Conservation (phyloP, 2,113 vertebrate species). For the Pterocles burchelli region DNA sequence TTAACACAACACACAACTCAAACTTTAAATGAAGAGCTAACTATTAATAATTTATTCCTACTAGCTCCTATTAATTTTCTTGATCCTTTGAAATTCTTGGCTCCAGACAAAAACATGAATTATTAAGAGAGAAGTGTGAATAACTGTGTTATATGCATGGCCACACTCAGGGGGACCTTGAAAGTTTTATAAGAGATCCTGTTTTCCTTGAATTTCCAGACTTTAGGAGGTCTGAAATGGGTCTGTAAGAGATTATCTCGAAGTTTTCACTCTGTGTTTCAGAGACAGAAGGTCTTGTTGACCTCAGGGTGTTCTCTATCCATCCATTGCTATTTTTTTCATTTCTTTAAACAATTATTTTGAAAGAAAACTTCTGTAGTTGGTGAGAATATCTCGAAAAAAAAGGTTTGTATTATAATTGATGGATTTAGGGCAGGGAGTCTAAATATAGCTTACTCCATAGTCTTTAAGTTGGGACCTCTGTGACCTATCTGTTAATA, state of each 20-base stretch:
- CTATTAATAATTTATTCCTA: neutral
- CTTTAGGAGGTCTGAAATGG: neutral
- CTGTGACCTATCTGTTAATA: conserved; percentile 50
- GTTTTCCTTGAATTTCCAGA: neutral
- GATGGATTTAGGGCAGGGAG: conserved; percentile 49
- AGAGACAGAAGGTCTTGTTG: neutral
- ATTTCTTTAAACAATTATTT: conserved; percentile 8
- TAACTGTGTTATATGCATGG: neutral
- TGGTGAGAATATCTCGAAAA: neutral
- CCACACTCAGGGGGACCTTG: neutral
- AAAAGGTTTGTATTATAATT: neutral
- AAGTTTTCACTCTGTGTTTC: neutral
- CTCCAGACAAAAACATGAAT: neutral
- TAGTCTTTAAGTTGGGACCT: conserved; percentile 25
- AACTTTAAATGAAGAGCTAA: neutral
- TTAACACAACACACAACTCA: neutral
- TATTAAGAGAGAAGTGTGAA: neutral
- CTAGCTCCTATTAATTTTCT: neutral
- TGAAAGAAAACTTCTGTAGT: neutral
- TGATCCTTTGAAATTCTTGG: neutral
- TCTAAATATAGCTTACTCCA: conserved; percentile 46
- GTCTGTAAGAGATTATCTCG: neutral
- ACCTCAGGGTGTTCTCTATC: neutral
- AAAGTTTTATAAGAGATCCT: neutral
- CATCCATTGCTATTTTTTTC: neutral